Conservation (phyloP, 2,888 invertebrate genomes). For the Zygothrica quintamaculata region DNA sequence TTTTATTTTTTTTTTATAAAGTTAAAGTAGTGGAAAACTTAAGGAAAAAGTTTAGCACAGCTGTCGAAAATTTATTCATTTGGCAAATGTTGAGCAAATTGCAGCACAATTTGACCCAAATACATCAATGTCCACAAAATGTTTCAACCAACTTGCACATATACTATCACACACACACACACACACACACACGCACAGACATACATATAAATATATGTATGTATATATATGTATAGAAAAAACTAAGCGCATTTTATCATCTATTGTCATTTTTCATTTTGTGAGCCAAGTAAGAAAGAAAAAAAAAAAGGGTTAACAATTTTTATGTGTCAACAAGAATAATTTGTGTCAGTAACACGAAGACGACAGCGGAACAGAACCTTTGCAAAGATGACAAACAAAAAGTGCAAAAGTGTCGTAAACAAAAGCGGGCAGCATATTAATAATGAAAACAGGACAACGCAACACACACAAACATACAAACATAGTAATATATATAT, state of each 20-base stretch:
- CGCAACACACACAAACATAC: constrained; percentile 17
- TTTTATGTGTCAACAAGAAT: constrained; percentile 78
- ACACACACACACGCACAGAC: constrained; percentile 15
- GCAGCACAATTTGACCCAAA: constrained; percentile 55
- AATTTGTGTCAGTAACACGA: constrained; percentile 70
- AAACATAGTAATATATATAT: too few species aligned
- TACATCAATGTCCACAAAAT: constrained; percentile 67
- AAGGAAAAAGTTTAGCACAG: constrained; percentile 1
- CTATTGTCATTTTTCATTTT: constrained; percentile 69
- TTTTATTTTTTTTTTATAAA: constrained; percentile 18
- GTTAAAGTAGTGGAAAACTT: constrained; percentile 3
- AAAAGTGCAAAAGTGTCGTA: constrained; percentile 50
- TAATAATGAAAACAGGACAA: constrained; percentile 68
- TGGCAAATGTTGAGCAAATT: constrained; percentile 36
- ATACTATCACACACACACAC: constrained; percentile 12
- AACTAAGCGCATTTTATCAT: constrained; percentile 64
- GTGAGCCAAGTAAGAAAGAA: constrained; percentile 12
- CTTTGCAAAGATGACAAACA: constrained; percentile 59
- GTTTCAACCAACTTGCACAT: constrained; percentile 37
- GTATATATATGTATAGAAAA: neutral
- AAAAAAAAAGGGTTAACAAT: constrained; percentile 72
- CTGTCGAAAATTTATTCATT: constrained; percentile 24
- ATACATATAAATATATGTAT: constrained; percentile 10
- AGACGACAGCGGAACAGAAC: constrained; percentile 25
- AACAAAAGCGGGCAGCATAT: constrained; percentile 61